These are phyloP conservation scores for Phrynocephalus vlangalii DNA, from an alignment of 2,797 vertebrate species.

Conservation along the genomic window DNA sequence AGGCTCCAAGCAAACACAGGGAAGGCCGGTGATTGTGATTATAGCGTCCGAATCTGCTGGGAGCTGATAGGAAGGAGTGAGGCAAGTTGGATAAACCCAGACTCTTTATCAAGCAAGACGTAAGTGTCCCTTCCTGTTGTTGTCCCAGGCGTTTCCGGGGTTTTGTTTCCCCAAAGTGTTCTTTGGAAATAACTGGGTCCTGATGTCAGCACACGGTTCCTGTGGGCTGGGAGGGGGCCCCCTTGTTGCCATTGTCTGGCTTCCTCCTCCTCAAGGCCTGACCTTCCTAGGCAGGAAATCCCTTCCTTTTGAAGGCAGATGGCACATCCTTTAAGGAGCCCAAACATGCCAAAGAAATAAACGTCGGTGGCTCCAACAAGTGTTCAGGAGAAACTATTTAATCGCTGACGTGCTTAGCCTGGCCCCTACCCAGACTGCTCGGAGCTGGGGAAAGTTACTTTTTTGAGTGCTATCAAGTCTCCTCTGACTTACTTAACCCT, in stretches of 20 bases:
- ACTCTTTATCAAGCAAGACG: conserved; percentile 21
- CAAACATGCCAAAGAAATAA: not conserved
- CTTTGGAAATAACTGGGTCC: conserved; percentile 25
- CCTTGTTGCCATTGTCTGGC: conserved; percentile 27
- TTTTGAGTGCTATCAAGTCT: too few species aligned
- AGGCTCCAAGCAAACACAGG: not conserved
- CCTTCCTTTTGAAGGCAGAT: conserved; percentile 20
- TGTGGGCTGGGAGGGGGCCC: not conserved
- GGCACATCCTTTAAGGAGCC: conserved; percentile 23
- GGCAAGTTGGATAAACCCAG: not conserved
- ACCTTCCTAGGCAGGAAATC: conserved; percentile 35
- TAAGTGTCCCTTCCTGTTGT: conserved; percentile 44
- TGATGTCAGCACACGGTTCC: conserved; percentile 29
- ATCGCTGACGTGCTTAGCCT: too few species aligned
- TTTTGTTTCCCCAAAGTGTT: conserved; percentile 28
- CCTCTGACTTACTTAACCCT: too few species aligned
- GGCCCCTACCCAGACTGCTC: too few species aligned
- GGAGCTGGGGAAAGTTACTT: not conserved
- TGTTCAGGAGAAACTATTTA: not conserved
- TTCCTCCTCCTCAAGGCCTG: conserved; percentile 12
- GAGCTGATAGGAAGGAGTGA: conserved; percentile 3
- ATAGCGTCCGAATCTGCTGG: not conserved
- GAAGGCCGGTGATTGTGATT: not conserved
- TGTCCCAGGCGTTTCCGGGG: conserved; percentile 45
- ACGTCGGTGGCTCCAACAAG: not conserved